Conservation (phyloP, 1,140 invertebrate genomes). For the Tetranychus cinnabarinus region DNA sequence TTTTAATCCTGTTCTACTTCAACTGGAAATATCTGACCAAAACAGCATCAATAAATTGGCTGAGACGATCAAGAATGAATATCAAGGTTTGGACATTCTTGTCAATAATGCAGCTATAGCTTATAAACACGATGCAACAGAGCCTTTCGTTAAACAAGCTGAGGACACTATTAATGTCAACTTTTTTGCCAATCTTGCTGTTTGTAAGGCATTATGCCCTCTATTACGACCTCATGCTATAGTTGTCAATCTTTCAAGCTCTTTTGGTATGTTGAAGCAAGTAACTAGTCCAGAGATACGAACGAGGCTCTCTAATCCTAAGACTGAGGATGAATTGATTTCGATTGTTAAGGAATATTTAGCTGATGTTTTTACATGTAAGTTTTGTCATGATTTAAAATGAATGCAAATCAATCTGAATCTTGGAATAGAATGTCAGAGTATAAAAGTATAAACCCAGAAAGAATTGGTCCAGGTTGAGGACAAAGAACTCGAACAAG, state of each 20-base stretch:
- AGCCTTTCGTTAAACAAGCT: slow-evolving; percentile 39
- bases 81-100: slow-evolving; percentile 50
- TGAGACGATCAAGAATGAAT: slow-evolving; percentile 32
- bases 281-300: slow-evolving; percentile 22
- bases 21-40: slow-evolving; percentile 36
- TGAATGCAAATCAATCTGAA: slow-evolving; percentile 5
- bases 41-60: slow-evolving; percentile 32
- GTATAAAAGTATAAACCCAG: slow-evolving; percentile 18
- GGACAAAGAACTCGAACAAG: slow-evolving; percentile 68
- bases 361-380: slow-evolving; percentile 15
- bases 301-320: slow-evolving; percentile 27
- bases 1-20: slow-evolving; percentile 33
- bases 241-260: slow-evolving; percentile 49
- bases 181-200: slow-evolving; percentile 34
- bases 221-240: slow-evolving; percentile 36
- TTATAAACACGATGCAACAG: slow-evolving; percentile 29
- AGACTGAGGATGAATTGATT: slow-evolving; percentile 30
- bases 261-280: slow-evolving; percentile 22
- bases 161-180: slow-evolving; percentile 40
- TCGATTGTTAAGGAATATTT: slow-evolving; percentile 39
- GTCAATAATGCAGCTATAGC: slow-evolving; percentile 66
- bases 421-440: slow-evolving; percentile 15
- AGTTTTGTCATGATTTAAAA: too few species aligned
- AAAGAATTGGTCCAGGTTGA: slow-evolving; percentile 67
- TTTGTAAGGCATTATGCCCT: slow-evolving; percentile 40